Evolutionary conservation across 2,113 vertebrate genomes (phyloP).

Genomic region (Mastomys coucha): DNA sequence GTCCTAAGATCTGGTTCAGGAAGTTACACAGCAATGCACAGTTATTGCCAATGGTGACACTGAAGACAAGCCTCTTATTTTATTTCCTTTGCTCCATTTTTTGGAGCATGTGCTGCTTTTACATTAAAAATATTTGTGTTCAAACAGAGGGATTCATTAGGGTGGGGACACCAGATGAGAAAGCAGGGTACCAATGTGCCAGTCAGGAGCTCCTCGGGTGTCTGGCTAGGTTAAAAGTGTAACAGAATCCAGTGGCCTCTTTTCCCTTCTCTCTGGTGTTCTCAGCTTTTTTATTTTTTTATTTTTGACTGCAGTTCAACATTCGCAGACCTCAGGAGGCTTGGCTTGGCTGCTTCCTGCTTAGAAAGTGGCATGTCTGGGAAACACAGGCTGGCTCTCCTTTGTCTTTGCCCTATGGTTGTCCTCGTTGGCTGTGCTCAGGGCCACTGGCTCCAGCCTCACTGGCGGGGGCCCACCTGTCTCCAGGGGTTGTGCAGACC

Average conservation of each 20-base stretch:
- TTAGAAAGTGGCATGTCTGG: neutral
- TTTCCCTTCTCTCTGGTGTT: neutral
- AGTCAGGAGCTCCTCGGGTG: neutral
- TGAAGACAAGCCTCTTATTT: neutral
- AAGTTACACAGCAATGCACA: neutral
- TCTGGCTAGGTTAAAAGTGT: constrained; percentile 7
- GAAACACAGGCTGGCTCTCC: neutral
- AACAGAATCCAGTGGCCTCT: neutral
- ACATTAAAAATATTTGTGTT: neutral
- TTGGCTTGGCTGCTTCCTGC: neutral
- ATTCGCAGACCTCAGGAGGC: neutral
- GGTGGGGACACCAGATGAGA: neutral
- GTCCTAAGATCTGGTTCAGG: neutral
- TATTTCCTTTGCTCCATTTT: neutral
- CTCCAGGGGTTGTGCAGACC: neutral
- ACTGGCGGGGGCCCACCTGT: neutral
- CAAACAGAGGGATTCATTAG: constrained; percentile 1
- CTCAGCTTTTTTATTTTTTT: neutral
- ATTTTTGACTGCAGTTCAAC: neutral
- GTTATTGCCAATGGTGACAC: neutral
- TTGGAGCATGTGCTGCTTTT: constrained; percentile 35
- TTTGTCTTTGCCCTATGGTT: neutral
- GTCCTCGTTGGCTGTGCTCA: neutral
- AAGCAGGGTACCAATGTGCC: neutral
- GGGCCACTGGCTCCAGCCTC: neutral